phyloP scores from a whole-genome alignment of 1,140 invertebrate species.

The Drosophila lowei region DNA sequence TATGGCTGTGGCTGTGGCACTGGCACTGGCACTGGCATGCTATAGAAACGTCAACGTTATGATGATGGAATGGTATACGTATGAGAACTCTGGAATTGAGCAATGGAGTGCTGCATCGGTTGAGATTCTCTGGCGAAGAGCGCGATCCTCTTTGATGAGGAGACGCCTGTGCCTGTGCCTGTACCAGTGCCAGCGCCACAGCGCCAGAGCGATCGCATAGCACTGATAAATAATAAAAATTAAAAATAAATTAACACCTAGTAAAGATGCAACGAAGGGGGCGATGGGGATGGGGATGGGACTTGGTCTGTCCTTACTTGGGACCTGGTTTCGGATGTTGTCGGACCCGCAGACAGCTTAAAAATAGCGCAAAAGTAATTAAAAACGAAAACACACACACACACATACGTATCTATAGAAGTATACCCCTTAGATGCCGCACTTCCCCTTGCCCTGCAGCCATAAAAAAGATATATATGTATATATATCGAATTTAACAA shows the following conservation, averaged over 20 bases:
- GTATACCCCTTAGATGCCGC: background rate
- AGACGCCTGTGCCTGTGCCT: conserved; percentile 11
- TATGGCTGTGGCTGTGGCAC: no score
- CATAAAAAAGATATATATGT: conserved; percentile 52
- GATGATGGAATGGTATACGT: conserved; percentile 55
- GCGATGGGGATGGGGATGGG: background rate
- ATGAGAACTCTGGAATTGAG: background rate
- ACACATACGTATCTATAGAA: conserved; percentile 9
- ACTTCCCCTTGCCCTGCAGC: background rate
- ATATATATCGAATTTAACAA: conserved; percentile 75
- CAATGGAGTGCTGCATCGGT: no score
- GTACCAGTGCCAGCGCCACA: background rate
- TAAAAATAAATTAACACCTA: conserved; percentile 82
- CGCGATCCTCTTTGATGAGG: conserved; percentile 39
- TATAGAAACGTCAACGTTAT: conserved; percentile 75
- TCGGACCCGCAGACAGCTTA: conserved; percentile 59
- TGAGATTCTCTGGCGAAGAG: background rate
- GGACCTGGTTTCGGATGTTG: conserved; percentile 34
- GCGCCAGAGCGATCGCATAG: conserved; percentile 53
- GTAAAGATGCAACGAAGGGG: conserved; percentile 58
- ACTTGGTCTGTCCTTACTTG: conserved; percentile 34
- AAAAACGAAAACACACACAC: conserved; percentile 65
- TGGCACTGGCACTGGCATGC: conserved; percentile 12
- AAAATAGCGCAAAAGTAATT: conserved; percentile 81
- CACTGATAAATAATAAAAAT: conserved; percentile 80